These are phyloP conservation scores for Odontesthes bonariensis DNA, from an alignment of 2,113 vertebrate genomes.

Conservation along the genomic window DNA sequence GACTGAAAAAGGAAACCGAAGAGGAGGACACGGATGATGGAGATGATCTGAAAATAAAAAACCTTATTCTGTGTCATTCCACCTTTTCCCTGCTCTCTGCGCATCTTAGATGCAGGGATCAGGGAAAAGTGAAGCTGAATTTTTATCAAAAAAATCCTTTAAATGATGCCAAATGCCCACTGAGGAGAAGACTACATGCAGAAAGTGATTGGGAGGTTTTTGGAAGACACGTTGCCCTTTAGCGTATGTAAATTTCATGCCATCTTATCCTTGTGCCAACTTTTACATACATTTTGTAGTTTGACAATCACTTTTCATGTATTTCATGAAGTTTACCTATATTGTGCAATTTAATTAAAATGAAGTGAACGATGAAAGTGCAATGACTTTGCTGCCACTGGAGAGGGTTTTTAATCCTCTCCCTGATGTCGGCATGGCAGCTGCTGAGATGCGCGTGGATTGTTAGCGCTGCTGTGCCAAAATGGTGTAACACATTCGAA, in stretches of 20 bases:
- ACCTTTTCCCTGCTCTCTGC: slow-evolving; percentile 56
- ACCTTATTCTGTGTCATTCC: slow-evolving; percentile 37
- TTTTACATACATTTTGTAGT: slow-evolving; percentile 74
- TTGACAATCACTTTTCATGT: slow-evolving; percentile 63
- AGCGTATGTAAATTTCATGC: slow-evolving; percentile 58
- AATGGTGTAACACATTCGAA: slow-evolving; percentile 41
- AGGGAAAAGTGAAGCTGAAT: slow-evolving; percentile 31
- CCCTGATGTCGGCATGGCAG: slow-evolving; percentile 40
- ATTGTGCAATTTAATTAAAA: slow-evolving; percentile 44
- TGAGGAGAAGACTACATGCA: slow-evolving; percentile 20
- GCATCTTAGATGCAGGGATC: slow-evolving; percentile 23
- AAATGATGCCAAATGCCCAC: slow-evolving; percentile 40
- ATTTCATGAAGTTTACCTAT: slow-evolving; percentile 31
- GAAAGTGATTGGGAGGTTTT: slow-evolving; percentile 10
- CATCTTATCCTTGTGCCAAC: slow-evolving; percentile 71
- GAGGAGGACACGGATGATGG: neutral
- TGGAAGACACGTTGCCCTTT: slow-evolving; percentile 52
- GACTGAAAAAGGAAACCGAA: slow-evolving; percentile 61
- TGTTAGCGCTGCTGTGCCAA: slow-evolving; percentile 62
- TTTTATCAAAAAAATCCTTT: slow-evolving; percentile 8
- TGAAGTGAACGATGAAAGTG: slow-evolving; percentile 46
- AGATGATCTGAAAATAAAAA: slow-evolving; percentile 21
- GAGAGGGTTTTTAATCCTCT: slow-evolving; percentile 30
- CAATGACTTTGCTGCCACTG: slow-evolving; percentile 27
- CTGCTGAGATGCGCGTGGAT: slow-evolving; percentile 57